A percentile compares a stretch with the other conserved stretches of the same genome.
These are phyloP conservation scores for Dicycla oo DNA, from an alignment of 2,888 invertebrate species.

Conservation along the genomic window DNA sequence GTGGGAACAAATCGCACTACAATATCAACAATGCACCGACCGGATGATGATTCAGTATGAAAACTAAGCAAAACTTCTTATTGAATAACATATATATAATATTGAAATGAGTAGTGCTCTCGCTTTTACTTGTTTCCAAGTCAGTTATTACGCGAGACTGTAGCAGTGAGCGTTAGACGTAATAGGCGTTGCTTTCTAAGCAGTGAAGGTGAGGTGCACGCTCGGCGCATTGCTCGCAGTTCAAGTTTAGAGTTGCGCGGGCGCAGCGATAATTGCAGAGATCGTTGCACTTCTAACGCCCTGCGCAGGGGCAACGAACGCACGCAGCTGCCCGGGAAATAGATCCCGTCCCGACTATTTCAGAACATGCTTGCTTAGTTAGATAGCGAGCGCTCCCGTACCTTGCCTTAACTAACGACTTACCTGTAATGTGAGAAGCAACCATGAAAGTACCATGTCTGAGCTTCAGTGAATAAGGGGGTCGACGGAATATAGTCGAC, in stretches of 20 bases:
- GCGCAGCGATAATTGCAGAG: conserved; percentile 84
- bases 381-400: conserved; percentile 77
- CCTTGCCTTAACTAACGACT: conserved; percentile 76
- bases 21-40: conserved; percentile 54
- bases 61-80: conserved; percentile 55
- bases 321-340: conserved; percentile 89
- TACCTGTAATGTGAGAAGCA: conserved; percentile 83
- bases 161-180: conserved; percentile 79
- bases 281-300: conserved; percentile 90
- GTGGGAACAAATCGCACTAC: conserved; percentile 69
- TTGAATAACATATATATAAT: conserved; percentile 54
- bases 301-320: conserved; percentile 88
- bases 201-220: conserved; percentile 88
- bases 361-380: conserved; percentile 84
- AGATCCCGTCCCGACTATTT: conserved; percentile 89
- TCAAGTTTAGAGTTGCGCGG: conserved; percentile 87
- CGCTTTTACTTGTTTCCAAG: conserved; percentile 83
- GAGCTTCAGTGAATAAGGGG: conserved; percentile 51
- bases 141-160: conserved; percentile 70
- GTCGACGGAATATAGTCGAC: not conserved
- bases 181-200: conserved; percentile 88
- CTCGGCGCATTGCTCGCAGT: conserved; percentile 82
- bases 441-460: conserved; percentile 65
- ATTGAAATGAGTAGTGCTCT: conserved; percentile 76
- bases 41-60: conserved; percentile 43